phyloP scores from a whole-genome alignment of 2,888 invertebrate species.

The Byasa hedistus region DNA sequence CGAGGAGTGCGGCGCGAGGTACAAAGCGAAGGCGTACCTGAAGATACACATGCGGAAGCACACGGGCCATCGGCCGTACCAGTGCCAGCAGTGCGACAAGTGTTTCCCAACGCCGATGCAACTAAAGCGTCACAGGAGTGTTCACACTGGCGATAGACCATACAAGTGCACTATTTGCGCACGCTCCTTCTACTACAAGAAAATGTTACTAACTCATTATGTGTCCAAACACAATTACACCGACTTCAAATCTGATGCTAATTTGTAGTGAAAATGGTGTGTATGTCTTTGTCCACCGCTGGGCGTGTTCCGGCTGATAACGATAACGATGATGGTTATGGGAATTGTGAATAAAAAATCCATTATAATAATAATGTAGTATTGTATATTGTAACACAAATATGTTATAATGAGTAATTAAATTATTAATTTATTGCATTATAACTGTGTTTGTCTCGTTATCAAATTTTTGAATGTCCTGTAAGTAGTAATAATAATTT shows the following conservation, averaged over 20 bases:
- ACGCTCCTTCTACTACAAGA: conserved; percentile 39
- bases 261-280: not conserved
- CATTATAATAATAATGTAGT: no score
- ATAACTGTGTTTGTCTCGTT: no score
- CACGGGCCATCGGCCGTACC: conserved; percentile 40
- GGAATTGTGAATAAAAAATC: no score
- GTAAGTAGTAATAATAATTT: no score
- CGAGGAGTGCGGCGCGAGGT: conserved; percentile 46
- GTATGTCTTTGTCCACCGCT: no score
- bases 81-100: conserved; percentile 38
- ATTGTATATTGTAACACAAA: no score
- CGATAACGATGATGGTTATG: no score
- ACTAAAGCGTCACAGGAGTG: conserved; percentile 38
- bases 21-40: conserved; percentile 48
- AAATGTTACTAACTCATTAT: conserved; percentile 41
- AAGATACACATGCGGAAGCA: conserved; percentile 45
- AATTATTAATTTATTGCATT: no score
- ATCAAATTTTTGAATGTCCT: no score
- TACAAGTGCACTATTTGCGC: conserved; percentile 36
- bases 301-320: no score
- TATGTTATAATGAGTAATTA: no score
- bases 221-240: conserved; percentile 36
- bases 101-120: conserved; percentile 36
- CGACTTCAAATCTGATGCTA: not conserved
- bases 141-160: conserved; percentile 37